Base-by-base conservation (phyloP, 2,888 invertebrate species). In the Drosophila nr. perissopoda region DNA sequence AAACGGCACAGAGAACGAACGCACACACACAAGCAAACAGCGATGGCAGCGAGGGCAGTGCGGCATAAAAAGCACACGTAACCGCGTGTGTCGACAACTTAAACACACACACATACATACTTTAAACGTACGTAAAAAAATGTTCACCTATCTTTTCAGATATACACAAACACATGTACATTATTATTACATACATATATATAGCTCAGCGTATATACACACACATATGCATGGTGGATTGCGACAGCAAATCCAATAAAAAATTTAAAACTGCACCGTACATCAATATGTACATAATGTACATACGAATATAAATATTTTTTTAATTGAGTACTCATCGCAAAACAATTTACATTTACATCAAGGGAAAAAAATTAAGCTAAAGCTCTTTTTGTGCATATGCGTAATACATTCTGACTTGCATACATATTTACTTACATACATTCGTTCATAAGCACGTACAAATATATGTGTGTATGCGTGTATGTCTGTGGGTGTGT, bases 31-130 rank as follows among this genome's bases (percentile, higher is more conserved):
- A 59, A 27, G 54, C 60, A 62, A 67, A 53, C 57, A 64, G 45
- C 64, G 66, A 70, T 51, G 60, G 81, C 52, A 51, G 81, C 52
- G 60, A 76, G 78, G 81, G 62, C 64, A 80, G 81, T 71, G 42
- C 81, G 78, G 81, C 58, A 72, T 72, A 57, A 78, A 45, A 78
- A 77, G 78, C 81, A 78, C 81, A 78, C 82, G 78, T 78, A 78
- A 78, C 78, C 78, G 78, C 78, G 78, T 78, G 78, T 78, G 78
- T 78, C 67, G 77, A 69, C 56, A 40, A 68, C 59, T 78, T 77
- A 68, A 69, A 68, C 40, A 78, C 68, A 76, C 64, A 72, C 53
- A 66, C 64, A 61, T 53, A 58, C 11, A 18, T 40, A 51, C 25
- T 11, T 69, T 72, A 62, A 67, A 48, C 31, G 51, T 60, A 66